A percentile compares a stretch with the other conserved stretches of the same genome.
Conservation (phyloP, 2,888 invertebrate species). For the Phaonia tiefii region DNA sequence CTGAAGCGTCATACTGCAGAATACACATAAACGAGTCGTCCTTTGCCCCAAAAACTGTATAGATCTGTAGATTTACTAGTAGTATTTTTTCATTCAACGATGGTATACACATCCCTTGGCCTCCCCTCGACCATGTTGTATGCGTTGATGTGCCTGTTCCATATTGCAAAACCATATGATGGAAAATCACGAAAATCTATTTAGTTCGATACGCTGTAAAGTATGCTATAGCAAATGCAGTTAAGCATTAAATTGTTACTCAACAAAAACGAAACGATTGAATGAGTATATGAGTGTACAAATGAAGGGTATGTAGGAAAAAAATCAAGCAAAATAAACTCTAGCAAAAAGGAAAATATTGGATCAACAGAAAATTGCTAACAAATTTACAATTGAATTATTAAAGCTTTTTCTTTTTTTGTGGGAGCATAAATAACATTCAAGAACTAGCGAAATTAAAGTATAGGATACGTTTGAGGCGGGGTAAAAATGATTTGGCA, state of each 20-base stretch:
- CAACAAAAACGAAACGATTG: conserved; percentile 30
- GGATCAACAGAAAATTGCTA: conserved; percentile 64
- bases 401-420: conserved; percentile 57
- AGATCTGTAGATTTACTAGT: conserved; percentile 30
- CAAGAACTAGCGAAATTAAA: neutral
- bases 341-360: conserved; percentile 43
- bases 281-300: neutral
- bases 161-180: conserved; percentile 62
- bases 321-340: conserved; percentile 20
- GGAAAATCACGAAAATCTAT: conserved; percentile 68
- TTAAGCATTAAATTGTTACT: conserved; percentile 70
- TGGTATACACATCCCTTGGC: neutral
- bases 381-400: conserved; percentile 67
- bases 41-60: neutral
- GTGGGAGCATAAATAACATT: neutral
- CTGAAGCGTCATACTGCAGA: conserved; percentile 38
- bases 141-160: neutral
- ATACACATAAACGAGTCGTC: conserved; percentile 36
- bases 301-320: neutral
- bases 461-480: too few relatives aligned
- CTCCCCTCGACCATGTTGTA: neutral
- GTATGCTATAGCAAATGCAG: conserved; percentile 69
- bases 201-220: conserved; percentile 67
- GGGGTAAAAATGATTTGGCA: too few relatives aligned
- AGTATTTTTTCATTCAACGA: conserved; percentile 25